Percentiles rank a stretch among this genome's conserved stretches.
Evolutionary conservation across 2,113 vertebrate species (phyloP).

Genomic region (Acanthochromis polyacanthus): DNA sequence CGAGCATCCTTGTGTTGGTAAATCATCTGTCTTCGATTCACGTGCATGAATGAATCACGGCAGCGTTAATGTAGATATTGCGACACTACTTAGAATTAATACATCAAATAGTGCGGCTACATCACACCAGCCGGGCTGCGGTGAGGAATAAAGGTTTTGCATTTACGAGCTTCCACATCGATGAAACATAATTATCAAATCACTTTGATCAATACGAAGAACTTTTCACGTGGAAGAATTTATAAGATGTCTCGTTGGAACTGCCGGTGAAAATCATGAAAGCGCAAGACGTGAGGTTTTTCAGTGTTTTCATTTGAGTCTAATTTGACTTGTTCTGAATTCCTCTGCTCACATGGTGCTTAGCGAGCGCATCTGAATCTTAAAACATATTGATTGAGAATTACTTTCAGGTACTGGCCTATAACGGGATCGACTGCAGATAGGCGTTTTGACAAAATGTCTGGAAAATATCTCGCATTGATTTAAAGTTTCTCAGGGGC

Average conservation of each 20-base stretch:
- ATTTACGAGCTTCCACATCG: neutral
- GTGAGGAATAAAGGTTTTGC: neutral
- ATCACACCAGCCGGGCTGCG: neutral
- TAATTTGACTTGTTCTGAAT: constrained; percentile 41
- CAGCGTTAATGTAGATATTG: constrained; percentile 19
- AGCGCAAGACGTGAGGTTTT: neutral
- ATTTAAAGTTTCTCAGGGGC: constrained; percentile 54
- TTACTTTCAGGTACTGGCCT: constrained; percentile 56
- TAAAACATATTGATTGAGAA: constrained; percentile 62
- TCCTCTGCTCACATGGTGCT: constrained; percentile 11
- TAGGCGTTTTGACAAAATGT: constrained; percentile 54
- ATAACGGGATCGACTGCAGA: constrained; percentile 51
- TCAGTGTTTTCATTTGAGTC: constrained; percentile 17
- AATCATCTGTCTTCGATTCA: constrained; percentile 27
- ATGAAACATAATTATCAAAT: constrained; percentile 10
- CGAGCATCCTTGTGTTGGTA: constrained; percentile 7
- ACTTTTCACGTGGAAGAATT: neutral
- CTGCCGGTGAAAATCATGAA: constrained; percentile 22
- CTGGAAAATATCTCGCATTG: constrained; percentile 59
- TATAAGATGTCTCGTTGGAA: neutral
- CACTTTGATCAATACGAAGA: constrained; percentile 15
- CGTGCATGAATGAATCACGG: constrained; percentile 8
- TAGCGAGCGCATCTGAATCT: constrained; percentile 48
- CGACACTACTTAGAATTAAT: neutral
- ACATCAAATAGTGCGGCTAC: constrained; percentile 5